A percentile compares a stretch with the other conserved stretches of the same genome.
Conservation (phyloP, 1,140 invertebrate genomes). For the Capitella teleta region DNA sequence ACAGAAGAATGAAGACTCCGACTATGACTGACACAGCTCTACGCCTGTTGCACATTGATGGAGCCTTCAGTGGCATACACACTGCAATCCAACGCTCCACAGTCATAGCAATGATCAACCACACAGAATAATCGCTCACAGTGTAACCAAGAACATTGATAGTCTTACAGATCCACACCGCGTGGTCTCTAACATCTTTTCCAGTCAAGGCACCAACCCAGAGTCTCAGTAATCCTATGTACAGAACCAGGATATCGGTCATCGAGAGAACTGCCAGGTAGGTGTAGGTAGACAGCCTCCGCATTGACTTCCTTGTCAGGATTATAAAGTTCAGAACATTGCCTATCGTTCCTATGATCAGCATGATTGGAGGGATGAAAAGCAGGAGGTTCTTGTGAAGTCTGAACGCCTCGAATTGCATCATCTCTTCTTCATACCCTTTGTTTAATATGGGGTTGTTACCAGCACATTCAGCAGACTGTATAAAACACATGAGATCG, state of each 20-base stretch:
- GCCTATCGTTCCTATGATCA: slow-evolving; percentile 31
- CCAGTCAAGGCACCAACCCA: slow-evolving; percentile 28
- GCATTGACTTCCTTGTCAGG: slow-evolving; percentile 14
- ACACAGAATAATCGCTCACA: slow-evolving; percentile 28
- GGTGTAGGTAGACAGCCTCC: slow-evolving; percentile 22
- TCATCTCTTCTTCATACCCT: neutral
- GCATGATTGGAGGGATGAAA: slow-evolving; percentile 26
- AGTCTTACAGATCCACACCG: slow-evolving; percentile 27
- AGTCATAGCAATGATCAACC: slow-evolving; percentile 41
- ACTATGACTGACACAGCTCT: neutral
- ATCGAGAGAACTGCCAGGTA: slow-evolving; percentile 31
- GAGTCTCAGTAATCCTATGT: slow-evolving; percentile 26
- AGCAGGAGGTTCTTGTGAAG: slow-evolving; percentile 21
- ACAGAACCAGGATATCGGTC: slow-evolving; percentile 30
- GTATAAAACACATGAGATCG: too few relatives aligned
- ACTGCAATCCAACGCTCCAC: slow-evolving; percentile 36
- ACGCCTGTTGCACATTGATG: slow-evolving; percentile 12
- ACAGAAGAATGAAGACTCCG: neutral
- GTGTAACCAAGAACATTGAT: slow-evolving; percentile 28
- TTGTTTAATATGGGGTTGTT: neutral
- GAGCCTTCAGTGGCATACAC: slow-evolving; percentile 26
- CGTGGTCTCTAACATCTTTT: slow-evolving; percentile 11
- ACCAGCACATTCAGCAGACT: neutral
- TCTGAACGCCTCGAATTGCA: neutral
- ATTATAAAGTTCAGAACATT: slow-evolving; percentile 31